Percentiles rank a stretch among this genome's conserved stretches.
Evolutionary conservation across 2,888 invertebrate species (phyloP).

Genomic region (Listrodromus nycthemerus): DNA sequence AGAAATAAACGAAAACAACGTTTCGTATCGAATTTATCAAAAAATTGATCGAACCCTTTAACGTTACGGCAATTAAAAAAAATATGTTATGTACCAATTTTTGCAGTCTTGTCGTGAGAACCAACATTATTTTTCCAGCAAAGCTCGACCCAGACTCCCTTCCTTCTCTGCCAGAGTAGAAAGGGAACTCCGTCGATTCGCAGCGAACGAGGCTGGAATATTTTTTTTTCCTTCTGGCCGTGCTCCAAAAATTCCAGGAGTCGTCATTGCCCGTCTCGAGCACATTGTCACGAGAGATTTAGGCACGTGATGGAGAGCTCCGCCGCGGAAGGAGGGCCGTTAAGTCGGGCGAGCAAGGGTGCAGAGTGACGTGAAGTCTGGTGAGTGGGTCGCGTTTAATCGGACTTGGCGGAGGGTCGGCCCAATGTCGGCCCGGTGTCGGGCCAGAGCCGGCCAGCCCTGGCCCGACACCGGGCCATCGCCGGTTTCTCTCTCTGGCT

Average conservation of each 20-base stretch:
- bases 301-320: conserved; percentile 2
- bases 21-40: too few species aligned
- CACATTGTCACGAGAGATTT: conserved; percentile 9
- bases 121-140: not conserved
- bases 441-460: too few species aligned
- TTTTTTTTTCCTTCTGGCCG: conserved; percentile 11
- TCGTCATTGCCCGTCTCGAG: not conserved
- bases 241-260: conserved; percentile 21
- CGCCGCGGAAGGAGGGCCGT: not conserved
- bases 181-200: not conserved
- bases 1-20: too few species aligned
- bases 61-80: too few species aligned
- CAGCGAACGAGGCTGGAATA: not conserved
- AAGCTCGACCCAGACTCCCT: not conserved
- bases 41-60: too few species aligned
- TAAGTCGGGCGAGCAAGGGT: conserved; percentile 6
- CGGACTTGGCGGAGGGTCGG: too few species aligned
- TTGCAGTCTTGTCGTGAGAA: not conserved
- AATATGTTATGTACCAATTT: not conserved
- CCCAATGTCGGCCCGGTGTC: too few species aligned
- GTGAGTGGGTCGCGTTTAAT: not conserved
- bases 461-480: too few species aligned
- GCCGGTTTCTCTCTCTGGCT: too few species aligned
- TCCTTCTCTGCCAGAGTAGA: not conserved
- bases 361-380: not conserved